phyloP scores from a whole-genome alignment of 2,113 vertebrate species.

The Orientallactaga bullata region DNA sequence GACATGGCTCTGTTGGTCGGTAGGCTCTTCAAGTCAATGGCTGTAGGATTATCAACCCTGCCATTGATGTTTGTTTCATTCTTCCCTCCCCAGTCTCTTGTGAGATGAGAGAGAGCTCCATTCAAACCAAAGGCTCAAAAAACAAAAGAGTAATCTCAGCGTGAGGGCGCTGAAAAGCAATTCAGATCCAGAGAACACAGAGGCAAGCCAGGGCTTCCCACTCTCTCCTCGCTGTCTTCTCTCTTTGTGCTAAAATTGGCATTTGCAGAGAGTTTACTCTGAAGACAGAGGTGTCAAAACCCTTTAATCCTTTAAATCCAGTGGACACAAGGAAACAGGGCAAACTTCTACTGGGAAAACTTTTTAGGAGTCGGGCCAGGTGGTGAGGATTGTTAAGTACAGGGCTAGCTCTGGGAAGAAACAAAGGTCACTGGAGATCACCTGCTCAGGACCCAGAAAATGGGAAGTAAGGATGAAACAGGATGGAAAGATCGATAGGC shows the following conservation, averaged over 20 bases:
- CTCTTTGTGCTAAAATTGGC: slow-evolving; percentile 52
- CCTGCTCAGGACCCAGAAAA: neutral
- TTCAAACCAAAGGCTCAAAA: slow-evolving; percentile 70
- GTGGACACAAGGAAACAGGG: neutral
- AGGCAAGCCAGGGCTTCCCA: slow-evolving; percentile 28
- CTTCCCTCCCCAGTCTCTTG: slow-evolving; percentile 49
- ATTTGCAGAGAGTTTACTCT: slow-evolving; percentile 17
- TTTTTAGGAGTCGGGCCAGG: neutral
- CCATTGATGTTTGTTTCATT: slow-evolving; percentile 57
- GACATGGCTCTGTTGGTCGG: neutral
- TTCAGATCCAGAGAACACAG: slow-evolving; percentile 65
- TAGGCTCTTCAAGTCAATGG: slow-evolving; percentile 55
- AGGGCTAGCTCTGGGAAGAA: neutral
- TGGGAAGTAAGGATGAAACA: too few species aligned
- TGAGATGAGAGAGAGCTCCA: slow-evolving; percentile 56
- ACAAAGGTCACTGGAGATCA: neutral
- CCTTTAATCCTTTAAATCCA: slow-evolving; percentile 26
- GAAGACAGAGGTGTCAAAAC: slow-evolving; percentile 52
- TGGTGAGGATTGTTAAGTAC: neutral
- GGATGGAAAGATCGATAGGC: too few species aligned
- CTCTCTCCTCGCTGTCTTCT: slow-evolving; percentile 39
- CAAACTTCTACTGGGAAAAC: neutral
- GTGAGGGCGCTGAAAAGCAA: slow-evolving; percentile 15
- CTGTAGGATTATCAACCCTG: slow-evolving; percentile 72
- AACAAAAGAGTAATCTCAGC: slow-evolving; percentile 67